Base-by-base conservation (phyloP, 2,888 invertebrate genomes). In the Aplocera efformata region DNA sequence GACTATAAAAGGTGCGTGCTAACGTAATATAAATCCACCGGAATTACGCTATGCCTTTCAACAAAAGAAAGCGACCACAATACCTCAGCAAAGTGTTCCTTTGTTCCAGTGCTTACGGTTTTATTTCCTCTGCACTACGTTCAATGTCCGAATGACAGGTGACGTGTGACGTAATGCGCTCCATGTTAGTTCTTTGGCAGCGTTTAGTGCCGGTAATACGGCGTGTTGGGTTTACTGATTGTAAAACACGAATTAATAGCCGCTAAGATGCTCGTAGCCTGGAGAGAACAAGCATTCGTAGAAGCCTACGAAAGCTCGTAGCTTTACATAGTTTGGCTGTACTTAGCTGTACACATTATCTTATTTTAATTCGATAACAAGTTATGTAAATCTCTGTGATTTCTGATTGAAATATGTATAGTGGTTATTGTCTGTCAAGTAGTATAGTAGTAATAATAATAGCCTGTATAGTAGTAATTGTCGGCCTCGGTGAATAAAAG, bases 21-120 rank as follows among this genome's bases (percentile, higher is more conserved):
- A 24, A 13, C 7, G 32, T 31, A n/a, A 34, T 41, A 46, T 33
- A 41, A 46, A 41, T 31, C 30, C 31, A 24, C 10, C 22, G 6
- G 24, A 42, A 42, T 49, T 22, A 29, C 40, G 40, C 42, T 27
- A 38, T 7, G 22, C 31, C 32, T 40, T 26, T 42, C 11, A 34
- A 43, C 46, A 49, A 44, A 39, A 47, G 41, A 34, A 38, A 23
- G 7, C 42, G 38, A 23, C 38, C 31, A 44, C 44, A 44, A 48
- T 28, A 29, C 39, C 40, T 35, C 40, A 10, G 28, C 36, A 42
- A 48, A 52, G 33, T 39, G 51, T 39, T 52, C 36, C 39, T 42
- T 52, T 52, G 46, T 52, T 47, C 36, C 26, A 42, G 10, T 26
- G 29, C 17, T 43, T 36, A 37, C 29, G 35, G 30, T 48, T 48